Conservation (phyloP, 2,113 vertebrate species). For the Aix galericulata region DNA sequence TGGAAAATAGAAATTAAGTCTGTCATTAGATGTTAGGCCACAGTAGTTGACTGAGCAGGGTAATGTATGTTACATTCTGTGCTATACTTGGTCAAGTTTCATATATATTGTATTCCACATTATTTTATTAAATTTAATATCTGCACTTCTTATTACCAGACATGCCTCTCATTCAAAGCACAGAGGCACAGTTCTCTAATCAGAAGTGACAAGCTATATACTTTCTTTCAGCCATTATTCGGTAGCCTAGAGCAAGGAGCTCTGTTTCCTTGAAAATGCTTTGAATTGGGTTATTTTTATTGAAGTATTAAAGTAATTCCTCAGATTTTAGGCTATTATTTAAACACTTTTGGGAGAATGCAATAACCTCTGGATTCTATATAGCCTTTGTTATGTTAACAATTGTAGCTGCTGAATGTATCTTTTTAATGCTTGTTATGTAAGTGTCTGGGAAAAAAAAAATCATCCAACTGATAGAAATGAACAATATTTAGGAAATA, state of each 20-base stretch:
- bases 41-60: slow-evolving; percentile 79
- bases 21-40: slow-evolving; percentile 79
- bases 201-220: slow-evolving; percentile 97
- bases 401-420: slow-evolving; percentile 68
- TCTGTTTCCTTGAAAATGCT: slow-evolving; percentile 94
- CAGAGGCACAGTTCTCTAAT: slow-evolving; percentile 94
- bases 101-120: slow-evolving; percentile 87
- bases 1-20: slow-evolving; percentile 81
- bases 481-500: slow-evolving; percentile 75
- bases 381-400: slow-evolving; percentile 80
- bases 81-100: slow-evolving; percentile 86
- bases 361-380: slow-evolving; percentile 82
- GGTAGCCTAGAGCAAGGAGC: slow-evolving; percentile 91
- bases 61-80: slow-evolving; percentile 79
- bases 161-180: slow-evolving; percentile 93
- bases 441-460: slow-evolving; percentile 68
- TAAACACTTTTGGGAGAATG: slow-evolving; percentile 88
- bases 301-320: slow-evolving; percentile 99
- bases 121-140: slow-evolving; percentile 98
- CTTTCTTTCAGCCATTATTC: slow-evolving; percentile 95
- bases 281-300: slow-evolving; percentile 99
- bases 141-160: slow-evolving; percentile 93
- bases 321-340: slow-evolving; percentile 98
- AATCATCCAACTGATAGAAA: slow-evolving; percentile 62
- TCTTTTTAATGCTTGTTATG: slow-evolving; percentile 78